phyloP scores from a whole-genome alignment of 1,140 invertebrate species.

The Archegozetes longisetosus region DNA sequence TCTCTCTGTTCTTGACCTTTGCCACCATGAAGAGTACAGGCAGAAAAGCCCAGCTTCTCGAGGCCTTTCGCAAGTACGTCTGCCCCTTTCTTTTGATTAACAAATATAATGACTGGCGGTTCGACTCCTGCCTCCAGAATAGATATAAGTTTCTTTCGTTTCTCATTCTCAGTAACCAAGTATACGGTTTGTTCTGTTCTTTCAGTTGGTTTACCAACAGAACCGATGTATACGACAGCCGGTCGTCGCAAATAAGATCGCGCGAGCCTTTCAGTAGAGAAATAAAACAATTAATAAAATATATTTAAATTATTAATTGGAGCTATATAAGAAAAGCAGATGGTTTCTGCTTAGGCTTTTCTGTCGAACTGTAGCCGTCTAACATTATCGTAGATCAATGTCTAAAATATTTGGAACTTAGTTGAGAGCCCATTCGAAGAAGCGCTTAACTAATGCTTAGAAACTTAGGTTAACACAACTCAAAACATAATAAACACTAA shows the following conservation, averaged over 20 bases:
- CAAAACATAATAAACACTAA: too few species aligned
- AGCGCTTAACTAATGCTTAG: too few species aligned
- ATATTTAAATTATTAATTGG: neutral
- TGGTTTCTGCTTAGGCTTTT: too few species aligned
- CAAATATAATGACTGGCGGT: conserved; percentile 97
- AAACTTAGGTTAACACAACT: too few species aligned
- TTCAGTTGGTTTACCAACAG: conserved; percentile 94
- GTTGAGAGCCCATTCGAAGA: too few species aligned
- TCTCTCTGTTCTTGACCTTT: conserved; percentile 99
- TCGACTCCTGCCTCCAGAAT: conserved; percentile 47
- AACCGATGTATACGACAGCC: conserved; percentile 95
- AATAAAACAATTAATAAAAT: neutral
- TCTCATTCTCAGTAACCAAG: conserved; percentile 84
- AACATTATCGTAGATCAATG: too few species aligned
- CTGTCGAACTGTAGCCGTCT: too few species aligned
- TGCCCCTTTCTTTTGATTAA: conserved; percentile 99
- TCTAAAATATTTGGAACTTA: too few species aligned
- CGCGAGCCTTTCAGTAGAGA: conserved; percentile 46
- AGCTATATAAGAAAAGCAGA: too few species aligned
- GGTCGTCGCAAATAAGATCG: conserved; percentile 85
- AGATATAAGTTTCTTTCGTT: conserved; percentile 50
- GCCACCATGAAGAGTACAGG: conserved; percentile 93
- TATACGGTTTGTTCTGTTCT: conserved; percentile 94
- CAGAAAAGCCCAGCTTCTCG: conserved; percentile 92
- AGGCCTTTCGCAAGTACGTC: conserved; percentile 92